Base-by-base conservation (phyloP, 2,888 invertebrate species). In the Encarsia formosa region DNA sequence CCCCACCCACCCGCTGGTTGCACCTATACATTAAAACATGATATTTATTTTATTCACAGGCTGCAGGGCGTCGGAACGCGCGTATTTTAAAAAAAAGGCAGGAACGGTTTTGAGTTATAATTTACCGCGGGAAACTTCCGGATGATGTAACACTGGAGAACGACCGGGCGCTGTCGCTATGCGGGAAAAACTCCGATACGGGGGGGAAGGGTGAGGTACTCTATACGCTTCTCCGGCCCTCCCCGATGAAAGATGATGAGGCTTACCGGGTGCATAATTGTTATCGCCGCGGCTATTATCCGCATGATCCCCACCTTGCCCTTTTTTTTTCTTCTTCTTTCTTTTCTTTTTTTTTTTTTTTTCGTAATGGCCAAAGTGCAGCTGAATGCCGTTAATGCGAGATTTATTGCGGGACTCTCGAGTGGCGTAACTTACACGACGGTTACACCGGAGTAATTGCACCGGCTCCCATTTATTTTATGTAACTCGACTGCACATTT, bases 101-200 rank as follows among this genome's bases (percentile, higher is more conserved):
- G n/a, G 22, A 19, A 20, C 23, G 23, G 15, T n/a, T n/a, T n/a
- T n/a, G n/a, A n/a, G n/a, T n/a, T n/a, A n/a, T n/a, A n/a, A n/a
- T n/a, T n/a, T n/a, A n/a, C n/a, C 23, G 49, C n/a, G 40, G 42
- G 31, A 37, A 48, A 50, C 52, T 56, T 56, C 52, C 56, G 56
- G 49, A 46, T 56, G 50, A 56, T 43, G 48, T 56, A 46, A 52
- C 49, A 39, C 38, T 52, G 52, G 56, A 56, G 47, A 53, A 52
- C 46, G 51, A 26, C 43, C 31, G 52, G 48, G 53, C 32, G 31
- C 31, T 6, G 32, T 20, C 16, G 22, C 16, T 22, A 20, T 24
- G 44, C 23, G 26, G 15, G 16, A 18, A 3, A 5, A 15, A 5
- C 8, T n/a, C 3, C 26, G n/a, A 37, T 29, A 15, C 22, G 13